Base-by-base conservation (phyloP, 2,888 invertebrate genomes). In the Blera fallax region DNA sequence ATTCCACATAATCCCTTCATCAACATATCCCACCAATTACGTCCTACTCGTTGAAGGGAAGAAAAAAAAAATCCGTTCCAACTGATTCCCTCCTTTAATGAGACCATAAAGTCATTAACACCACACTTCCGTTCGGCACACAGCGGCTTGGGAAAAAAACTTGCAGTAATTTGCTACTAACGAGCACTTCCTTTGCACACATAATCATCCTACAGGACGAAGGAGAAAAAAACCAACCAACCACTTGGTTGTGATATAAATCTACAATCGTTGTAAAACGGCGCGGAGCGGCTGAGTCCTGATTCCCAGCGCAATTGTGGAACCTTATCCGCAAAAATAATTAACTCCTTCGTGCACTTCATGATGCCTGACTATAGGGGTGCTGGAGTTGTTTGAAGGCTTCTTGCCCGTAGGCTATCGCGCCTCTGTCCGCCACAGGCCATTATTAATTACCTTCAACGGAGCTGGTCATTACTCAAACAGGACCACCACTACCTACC, bases 361-460 rank as follows among this genome's bases (percentile, higher is more conserved):
- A 24, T 52, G 32, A 48, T 65, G 16, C 0, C 45, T 10, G n/a
- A 11, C 32, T 2, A 37, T 14, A 29, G 27, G 45, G 21, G 16
- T 16, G 32, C 50, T 32, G n/a, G 14, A 64, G 24, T 29, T 43
- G 24, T 34, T 60, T 43, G 52, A 60, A 74, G 29, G 32, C 37
- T 24, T 37, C n/a, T 54, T 6, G 29, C 37, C 62, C 7, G 58
- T 32, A 34, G 34, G 27, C 24, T 43, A 58, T 32, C 24, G 37
- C 43, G 48, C 21, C 65, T 48, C 18, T 77, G 37, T 54, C 58
- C 37, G 21, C 77, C 58, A 34, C 69, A 73, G 48, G 62, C 80
- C 73, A 67, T 64, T 84, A 84, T 84, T 84, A 84, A 80, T 84
- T 84, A 65, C 80, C 74, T 10, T 56, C 74, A 54, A 69, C 69